phyloP scores from a whole-genome alignment of 2,888 invertebrate species.

The Amaurobius ferox region DNA sequence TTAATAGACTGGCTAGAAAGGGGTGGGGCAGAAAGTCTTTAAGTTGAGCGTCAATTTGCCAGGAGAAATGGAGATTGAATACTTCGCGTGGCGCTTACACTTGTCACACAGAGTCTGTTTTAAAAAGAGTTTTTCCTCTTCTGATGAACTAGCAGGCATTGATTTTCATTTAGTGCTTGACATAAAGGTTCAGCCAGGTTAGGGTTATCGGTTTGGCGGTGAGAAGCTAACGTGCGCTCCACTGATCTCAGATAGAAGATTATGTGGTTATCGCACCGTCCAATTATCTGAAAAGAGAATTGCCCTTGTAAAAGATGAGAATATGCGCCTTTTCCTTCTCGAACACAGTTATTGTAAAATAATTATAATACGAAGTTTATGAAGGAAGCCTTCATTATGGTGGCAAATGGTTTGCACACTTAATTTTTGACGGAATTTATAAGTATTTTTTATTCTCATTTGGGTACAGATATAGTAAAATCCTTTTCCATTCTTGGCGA shows the following conservation, averaged over 20 bases:
- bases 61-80: conserved; percentile 62
- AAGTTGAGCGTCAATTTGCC: conserved; percentile 51
- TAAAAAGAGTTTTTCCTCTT: conserved; percentile 31
- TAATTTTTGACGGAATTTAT: too few relatives aligned
- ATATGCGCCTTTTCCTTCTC: too few relatives aligned
- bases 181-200: background rate
- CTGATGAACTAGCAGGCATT: conserved; percentile 41
- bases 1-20: conserved; percentile 56
- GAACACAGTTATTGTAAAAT: too few relatives aligned
- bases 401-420: too few relatives aligned
- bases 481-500: too few relatives aligned
- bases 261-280: background rate
- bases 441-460: too few relatives aligned
- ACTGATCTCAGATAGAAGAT: background rate
- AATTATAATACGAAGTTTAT: too few relatives aligned
- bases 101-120: conserved; percentile 28
- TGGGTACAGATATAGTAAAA: too few relatives aligned
- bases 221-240: background rate
- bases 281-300: too few relatives aligned
- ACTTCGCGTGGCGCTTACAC: conserved; percentile 44
- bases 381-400: too few relatives aligned
- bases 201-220: conserved; percentile 17
- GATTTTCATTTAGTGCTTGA: conserved; percentile 58
- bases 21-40: conserved; percentile 45
- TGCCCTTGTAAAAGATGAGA: too few relatives aligned